Conservation (phyloP, 2,797 vertebrate species). For the Gambelia wislizenii region DNA sequence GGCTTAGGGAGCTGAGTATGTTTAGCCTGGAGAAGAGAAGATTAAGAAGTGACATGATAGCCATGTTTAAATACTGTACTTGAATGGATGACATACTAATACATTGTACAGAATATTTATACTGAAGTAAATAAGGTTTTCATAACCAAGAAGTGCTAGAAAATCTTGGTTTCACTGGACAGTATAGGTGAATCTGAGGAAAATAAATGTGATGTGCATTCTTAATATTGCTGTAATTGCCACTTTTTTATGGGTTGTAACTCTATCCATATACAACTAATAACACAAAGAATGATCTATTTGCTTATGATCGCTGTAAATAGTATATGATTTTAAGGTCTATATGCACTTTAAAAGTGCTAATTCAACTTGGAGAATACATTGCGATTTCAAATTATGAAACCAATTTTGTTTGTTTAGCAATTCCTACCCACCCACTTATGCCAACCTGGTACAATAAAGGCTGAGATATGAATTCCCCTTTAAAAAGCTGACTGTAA, state of each 20-base stretch:
- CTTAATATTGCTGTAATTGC: background rate
- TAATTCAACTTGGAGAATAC: background rate
- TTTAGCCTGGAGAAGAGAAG: too few relatives aligned
- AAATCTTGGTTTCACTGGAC: background rate
- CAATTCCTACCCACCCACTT: background rate
- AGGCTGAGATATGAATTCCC: background rate
- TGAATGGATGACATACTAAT: too few relatives aligned
- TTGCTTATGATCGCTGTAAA: conserved; percentile 5
- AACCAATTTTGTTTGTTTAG: background rate
- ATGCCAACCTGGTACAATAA: background rate
- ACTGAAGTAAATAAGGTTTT: background rate
- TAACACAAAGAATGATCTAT: background rate
- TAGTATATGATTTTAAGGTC: background rate
- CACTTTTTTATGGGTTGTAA: conserved; percentile 19
- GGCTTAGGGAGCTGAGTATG: too few relatives aligned
- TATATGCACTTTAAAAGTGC: conserved; percentile 23
- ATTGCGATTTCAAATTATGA: background rate
- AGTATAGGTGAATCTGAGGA: conserved; percentile 17
- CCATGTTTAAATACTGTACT: too few relatives aligned
- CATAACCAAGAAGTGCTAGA: background rate
- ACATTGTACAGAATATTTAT: background rate
- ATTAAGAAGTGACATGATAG: too few relatives aligned
- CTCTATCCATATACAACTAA: background rate
- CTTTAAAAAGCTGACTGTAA: background rate
- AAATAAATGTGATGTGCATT: conserved; percentile 20